Evolutionary conservation across 1,140 invertebrate genomes (phyloP), one percentile per base, ranked within the genome.

Genomic region (Procambarus virginalis): DNA sequence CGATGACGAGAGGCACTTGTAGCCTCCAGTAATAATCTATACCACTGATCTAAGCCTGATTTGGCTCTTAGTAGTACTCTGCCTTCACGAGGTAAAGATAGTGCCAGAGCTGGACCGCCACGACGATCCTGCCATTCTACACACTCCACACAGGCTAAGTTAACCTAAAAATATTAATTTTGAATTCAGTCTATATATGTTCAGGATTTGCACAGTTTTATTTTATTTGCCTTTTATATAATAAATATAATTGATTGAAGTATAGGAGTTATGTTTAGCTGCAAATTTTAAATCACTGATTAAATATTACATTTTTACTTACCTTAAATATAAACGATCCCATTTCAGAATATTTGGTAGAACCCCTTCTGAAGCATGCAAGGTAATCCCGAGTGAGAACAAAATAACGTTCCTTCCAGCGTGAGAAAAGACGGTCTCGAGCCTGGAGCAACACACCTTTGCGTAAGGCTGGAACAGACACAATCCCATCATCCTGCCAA

Each of bases 301-400:
- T 20, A 64, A 64, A 4, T 2, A 64, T 20, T 34, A 64, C 10
- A 20, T 64, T 64, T 64, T 14, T 60, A 48, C 93, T 94, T 93
- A 96, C 95, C 94, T 96, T 96, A 93, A 96, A 96, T 84, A 96
- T 95, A 93, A 96, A 96, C 92, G 95, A 95, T 82, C 96, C 96
- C 96, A 96, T 96, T 92, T 96, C 95, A 6, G 96, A 96, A 87
- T 96, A 95, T 83, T 95, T 94, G 86, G 92, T 93, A 14, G 92
- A 92, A 55, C 95, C 95, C 92, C 95, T 94, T 92, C 96, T 95
- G 93, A 96, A 96, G 93, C 96, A 96, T 92, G 96, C 95, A 82
- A 96, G 94, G 93, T 96, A 96, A 92, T 96, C 96, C 86, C 95
- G 94, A 34, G 96, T 96, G 17, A 96, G 94, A 78, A 96, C 95